Base-by-base conservation (phyloP, 2,888 invertebrate species). In the Hybos culiciformis region DNA sequence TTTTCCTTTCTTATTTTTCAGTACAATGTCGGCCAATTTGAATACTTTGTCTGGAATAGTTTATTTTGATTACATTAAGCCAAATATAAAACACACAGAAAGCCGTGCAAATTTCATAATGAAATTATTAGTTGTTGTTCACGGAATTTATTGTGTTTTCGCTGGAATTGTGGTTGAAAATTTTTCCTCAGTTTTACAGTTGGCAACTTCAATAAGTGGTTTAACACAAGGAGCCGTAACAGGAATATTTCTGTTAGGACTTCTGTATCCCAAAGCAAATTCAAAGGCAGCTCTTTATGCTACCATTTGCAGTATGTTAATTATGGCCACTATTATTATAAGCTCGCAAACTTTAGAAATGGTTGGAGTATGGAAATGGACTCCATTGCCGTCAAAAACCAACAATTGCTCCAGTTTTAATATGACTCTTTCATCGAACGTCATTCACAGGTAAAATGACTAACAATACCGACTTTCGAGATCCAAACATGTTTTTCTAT, bases 211-310 rank as follows among this genome's bases (percentile, higher is more conserved):
- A 4, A 61, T 70, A 29, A 59, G 63, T 36, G 71, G 71, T 15
- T 57, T 71, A 6, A 62, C 67, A 6, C 66, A 76, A 7, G 78
- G 80, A 12, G 74, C 78, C 5, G 71, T 77, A 1, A 71, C 75
- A 50, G 80, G 77, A 1, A 69, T 78, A 3, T 81, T 81, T 53
- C 66, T 75, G 5, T 56, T 81, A 29, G 81, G 80, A 23, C 76
- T 81, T 71, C 61, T 81, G 46, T 62, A 78, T 39, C 80, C 82
- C 0, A 75, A 70, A 66, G 68, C 72, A 1, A 76, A 74, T 58
- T 68, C 59, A 3, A 54, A 52, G 54, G 55, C 59, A 17, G 64
- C 60, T 1, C 50, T 60, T n/a, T 50, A 51, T 5, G 58, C 59
- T 11, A 56, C 62, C 24, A 23, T 55, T 12, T 56, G 58, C 37